Evolutionary conservation across 2,888 invertebrate genomes (phyloP).

Genomic region (Falcaria lacertinaria): DNA sequence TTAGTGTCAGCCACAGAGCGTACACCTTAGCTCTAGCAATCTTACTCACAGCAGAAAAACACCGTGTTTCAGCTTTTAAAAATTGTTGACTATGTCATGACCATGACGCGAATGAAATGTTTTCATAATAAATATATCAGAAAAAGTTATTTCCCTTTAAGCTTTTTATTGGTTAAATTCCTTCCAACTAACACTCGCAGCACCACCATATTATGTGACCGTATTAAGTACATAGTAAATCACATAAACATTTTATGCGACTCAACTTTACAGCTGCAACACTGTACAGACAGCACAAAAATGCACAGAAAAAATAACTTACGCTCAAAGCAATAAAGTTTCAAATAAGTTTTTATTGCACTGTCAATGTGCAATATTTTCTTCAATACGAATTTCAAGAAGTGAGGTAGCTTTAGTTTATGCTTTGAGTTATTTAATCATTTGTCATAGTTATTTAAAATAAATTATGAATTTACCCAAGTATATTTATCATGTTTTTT

Average conservation of each 20-base stretch:
- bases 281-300: slow-evolving; percentile 42
- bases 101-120: too few relatives aligned
- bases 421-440: too few relatives aligned
- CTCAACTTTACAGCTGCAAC: slow-evolving; percentile 55
- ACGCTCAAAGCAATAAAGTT: neutral
- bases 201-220: slow-evolving; percentile 31
- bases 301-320: neutral
- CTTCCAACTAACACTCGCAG: slow-evolving; percentile 7
- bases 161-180: neutral
- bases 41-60: too few relatives aligned
- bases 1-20: too few relatives aligned
- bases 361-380: neutral
- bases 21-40: too few relatives aligned
- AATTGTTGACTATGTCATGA: too few relatives aligned
- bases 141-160: too few relatives aligned
- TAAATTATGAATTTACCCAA: too few relatives aligned
- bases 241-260: slow-evolving; percentile 69
- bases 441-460: too few relatives aligned
- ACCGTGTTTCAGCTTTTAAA: too few relatives aligned
- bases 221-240: slow-evolving; percentile 75
- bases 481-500: too few relatives aligned
- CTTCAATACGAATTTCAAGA: neutral
- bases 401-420: neutral
- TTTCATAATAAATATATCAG: too few relatives aligned
- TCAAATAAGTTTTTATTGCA: neutral